These are phyloP conservation scores for Polyploca ridens DNA, from an alignment of 2,888 invertebrate genomes.

Conservation along the genomic window DNA sequence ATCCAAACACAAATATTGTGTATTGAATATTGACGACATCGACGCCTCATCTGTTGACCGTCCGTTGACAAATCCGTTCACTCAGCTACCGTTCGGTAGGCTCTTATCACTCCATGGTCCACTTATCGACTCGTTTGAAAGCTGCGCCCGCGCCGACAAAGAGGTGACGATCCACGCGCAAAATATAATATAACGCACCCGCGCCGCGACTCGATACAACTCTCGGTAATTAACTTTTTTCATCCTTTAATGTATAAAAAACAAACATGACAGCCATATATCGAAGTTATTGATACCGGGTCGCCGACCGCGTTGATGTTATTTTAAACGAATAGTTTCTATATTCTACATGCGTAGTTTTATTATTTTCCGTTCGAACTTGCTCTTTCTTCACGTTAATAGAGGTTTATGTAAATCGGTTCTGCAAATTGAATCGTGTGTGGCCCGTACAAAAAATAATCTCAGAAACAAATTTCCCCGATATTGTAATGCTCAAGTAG, in stretches of 20 bases:
- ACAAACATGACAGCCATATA: background rate
- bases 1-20: conserved; percentile 53
- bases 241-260: background rate
- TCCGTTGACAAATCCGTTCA: conserved; percentile 77
- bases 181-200: conserved; percentile 41
- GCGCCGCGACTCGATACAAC: conserved; percentile 16
- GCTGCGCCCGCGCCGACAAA: conserved; percentile 72
- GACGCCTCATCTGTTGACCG: conserved; percentile 66
- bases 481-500: conserved; percentile 13
- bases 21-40: conserved; percentile 46
- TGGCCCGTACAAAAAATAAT: background rate
- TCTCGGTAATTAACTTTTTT: background rate
- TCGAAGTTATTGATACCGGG: background rate
- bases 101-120: conserved; percentile 68
- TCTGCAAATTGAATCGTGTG: background rate
- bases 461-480: background rate
- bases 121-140: conserved; percentile 73
- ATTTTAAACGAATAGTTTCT: background rate
- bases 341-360: background rate
- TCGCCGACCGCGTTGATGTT: background rate
- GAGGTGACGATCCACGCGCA: conserved; percentile 73
- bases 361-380: background rate
- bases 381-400: background rate
- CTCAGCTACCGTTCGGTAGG: conserved; percentile 73
- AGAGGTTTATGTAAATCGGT: background rate